phyloP scores from a whole-genome alignment of 1,140 invertebrate species.

The Popillia japonica region DNA sequence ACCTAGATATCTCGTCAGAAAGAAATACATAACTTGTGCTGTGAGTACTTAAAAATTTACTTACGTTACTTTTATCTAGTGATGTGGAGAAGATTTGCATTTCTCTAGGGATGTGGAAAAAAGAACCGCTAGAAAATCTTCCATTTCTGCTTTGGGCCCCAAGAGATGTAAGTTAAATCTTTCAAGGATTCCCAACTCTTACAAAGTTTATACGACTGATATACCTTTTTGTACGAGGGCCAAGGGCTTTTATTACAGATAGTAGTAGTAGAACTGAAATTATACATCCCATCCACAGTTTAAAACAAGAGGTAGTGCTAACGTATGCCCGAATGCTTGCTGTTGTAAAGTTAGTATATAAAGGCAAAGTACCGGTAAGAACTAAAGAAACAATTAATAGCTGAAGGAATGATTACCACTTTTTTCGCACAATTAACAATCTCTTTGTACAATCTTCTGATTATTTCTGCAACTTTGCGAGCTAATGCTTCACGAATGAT shows the following conservation, averaged over 20 bases:
- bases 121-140: conserved; percentile 28
- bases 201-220: conserved; percentile 2
- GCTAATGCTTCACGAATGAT: too few species aligned
- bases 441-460: too few species aligned
- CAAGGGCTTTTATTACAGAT: not conserved
- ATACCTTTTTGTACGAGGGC: not conserved
- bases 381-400: too few species aligned
- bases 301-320: too few species aligned
- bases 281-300: not conserved
- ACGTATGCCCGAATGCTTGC: too few species aligned
- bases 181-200: not conserved
- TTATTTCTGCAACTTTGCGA: too few species aligned
- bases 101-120: not conserved
- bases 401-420: too few species aligned
- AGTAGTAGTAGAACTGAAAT: not conserved
- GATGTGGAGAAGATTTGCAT: not conserved
- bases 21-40: not conserved
- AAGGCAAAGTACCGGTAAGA: too few species aligned
- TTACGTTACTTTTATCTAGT: not conserved
- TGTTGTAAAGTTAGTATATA: too few species aligned
- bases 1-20: too few species aligned
- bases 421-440: too few species aligned
- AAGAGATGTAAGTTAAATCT: conserved; percentile 17
- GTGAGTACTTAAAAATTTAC: conserved; percentile 6
- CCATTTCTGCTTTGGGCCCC: not conserved